phyloP scores from a whole-genome alignment of 2,113 vertebrate genomes.

The Hemichromis elongatus region DNA sequence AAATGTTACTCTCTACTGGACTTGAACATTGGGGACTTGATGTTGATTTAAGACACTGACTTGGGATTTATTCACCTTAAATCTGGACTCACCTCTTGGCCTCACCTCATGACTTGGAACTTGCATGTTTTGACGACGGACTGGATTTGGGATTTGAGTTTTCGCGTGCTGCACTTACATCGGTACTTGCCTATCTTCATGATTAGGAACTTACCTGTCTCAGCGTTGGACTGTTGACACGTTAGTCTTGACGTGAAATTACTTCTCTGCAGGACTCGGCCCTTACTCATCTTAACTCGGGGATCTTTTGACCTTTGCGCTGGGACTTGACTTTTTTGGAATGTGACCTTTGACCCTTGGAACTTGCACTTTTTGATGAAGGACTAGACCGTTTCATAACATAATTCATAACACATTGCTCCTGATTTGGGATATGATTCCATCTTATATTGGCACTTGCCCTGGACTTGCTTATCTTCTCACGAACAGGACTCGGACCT shows the following conservation, averaged over 20 bases:
- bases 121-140: neutral
- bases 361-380: neutral
- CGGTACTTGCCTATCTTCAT: neutral
- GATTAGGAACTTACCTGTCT: neutral
- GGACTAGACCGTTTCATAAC: neutral
- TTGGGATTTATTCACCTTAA: neutral
- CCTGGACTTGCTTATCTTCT: neutral
- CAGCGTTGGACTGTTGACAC: neutral
- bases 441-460: neutral
- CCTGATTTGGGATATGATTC: neutral
- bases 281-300: neutral
- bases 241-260: neutral
- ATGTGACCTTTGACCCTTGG: neutral
- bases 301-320: neutral
- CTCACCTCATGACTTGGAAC: neutral
- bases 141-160: neutral
- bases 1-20: neutral
- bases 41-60: neutral
- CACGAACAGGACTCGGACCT: neutral
- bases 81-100: neutral
- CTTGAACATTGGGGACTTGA: neutral
- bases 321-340: neutral
- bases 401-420: neutral
- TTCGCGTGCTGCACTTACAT: neutral
- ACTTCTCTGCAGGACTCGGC: neutral